These are phyloP conservation scores for Pao palembangensis DNA, from an alignment of 2,113 vertebrate genomes.

Conservation along the genomic window DNA sequence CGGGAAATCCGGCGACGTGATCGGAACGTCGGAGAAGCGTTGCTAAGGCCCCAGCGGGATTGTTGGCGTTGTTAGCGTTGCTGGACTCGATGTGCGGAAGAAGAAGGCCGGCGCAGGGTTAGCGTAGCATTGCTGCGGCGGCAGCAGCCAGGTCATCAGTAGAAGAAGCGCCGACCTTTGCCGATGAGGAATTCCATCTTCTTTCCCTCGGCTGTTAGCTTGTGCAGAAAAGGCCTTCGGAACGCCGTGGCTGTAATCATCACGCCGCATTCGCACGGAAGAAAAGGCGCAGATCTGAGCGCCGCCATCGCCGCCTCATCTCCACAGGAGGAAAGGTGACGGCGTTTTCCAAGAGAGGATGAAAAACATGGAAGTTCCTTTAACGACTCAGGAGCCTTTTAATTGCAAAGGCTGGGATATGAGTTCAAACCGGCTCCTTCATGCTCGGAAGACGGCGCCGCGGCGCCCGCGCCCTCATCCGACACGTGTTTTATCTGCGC, in stretches of 20 bases:
- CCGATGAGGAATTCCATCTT: not conserved
- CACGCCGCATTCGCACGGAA: too few species aligned
- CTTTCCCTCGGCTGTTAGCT: too few species aligned
- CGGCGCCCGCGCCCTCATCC: constrained; percentile 49
- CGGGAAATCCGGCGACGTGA: too few species aligned
- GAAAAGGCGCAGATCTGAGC: constrained; percentile 5
- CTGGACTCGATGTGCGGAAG: too few species aligned
- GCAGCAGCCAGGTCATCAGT: too few species aligned
- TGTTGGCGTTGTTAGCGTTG: too few species aligned
- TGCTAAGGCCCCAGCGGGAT: too few species aligned
- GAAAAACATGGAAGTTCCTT: constrained; percentile 28
- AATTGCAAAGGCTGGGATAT: constrained; percentile 64
- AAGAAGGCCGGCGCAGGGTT: too few species aligned
- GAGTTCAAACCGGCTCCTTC: constrained; percentile 63
- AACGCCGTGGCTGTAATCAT: constrained; percentile 19
- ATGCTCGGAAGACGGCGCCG: constrained; percentile 65
- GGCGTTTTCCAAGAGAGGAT: constrained; percentile 11
- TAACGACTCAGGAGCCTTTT: constrained; percentile 57
- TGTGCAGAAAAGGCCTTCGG: constrained; percentile 28
- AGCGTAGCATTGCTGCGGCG: too few species aligned
- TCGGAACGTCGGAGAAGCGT: too few species aligned
- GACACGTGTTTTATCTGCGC: constrained; percentile 65
- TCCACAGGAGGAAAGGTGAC: constrained; percentile 45
- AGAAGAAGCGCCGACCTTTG: too few species aligned
- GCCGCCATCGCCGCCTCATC: constrained; percentile 16